Base-by-base conservation (phyloP, 2,113 vertebrate genomes). In the Perca schrenkii region DNA sequence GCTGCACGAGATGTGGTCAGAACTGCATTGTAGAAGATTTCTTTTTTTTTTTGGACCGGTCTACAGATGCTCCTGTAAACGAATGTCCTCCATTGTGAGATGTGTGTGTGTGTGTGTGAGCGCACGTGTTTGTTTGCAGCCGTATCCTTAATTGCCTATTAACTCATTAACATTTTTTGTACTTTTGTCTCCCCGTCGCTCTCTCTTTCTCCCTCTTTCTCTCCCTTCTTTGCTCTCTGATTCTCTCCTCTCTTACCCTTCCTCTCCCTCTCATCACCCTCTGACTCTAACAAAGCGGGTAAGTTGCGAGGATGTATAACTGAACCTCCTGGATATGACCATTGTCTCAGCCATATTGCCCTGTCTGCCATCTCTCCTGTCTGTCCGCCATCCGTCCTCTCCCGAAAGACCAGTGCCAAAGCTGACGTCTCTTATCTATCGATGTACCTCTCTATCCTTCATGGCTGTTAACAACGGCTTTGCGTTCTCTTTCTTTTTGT, bases 171-270 rank as follows among this genome's bases (percentile, higher is more conserved):
- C 96, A 96, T 90, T 89, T 43, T 96, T 93, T 98, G 96, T 97
- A 96, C 96, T 97, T 98, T 97, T 98, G 94, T 97, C 97, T 97
- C 95, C 91, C 93, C 96, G 96, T 96, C 94, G 90, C 89, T 95
- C 77, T 88, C 78, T 87, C 92, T 95, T 86, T 95, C 88, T 95
- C 94, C 96, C 93, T 90, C 77, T 84, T 77, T 83, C 71, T 85
- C 47, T 96, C 94, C 94, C 94, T 94, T 85, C 65, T 92, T 93
- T 85, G 94, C 95, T 96, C 94, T 95, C 94, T 95, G 82, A 74
- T 92, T 94, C 95, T 94, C 89, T 96, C 95, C 80, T 95, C 95
- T 95, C 95, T 95, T 84, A 61, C 86, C 43, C 85, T 82, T 82
- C 86, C 87, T 82, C 87, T 83, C 87, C 90, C 91, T 92, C 92